phyloP scores from a whole-genome alignment of 2,113 vertebrate species.

The Andinoacara biseriatus region DNA sequence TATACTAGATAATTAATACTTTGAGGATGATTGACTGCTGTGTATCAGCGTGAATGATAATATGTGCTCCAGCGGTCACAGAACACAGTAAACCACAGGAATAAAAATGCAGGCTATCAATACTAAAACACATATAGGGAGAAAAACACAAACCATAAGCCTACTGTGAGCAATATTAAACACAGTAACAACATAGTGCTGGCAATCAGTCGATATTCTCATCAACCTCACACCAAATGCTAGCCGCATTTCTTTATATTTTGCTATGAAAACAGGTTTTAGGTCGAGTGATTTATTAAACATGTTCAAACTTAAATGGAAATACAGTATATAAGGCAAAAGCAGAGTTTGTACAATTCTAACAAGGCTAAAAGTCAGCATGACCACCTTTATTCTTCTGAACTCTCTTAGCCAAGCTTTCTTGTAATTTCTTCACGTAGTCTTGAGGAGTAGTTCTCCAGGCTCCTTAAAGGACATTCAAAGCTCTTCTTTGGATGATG shows the following conservation, averaged over 20 bases:
- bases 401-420: background rate
- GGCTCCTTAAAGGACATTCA: background rate
- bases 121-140: background rate
- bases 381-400: background rate
- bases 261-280: background rate
- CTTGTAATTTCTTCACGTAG: background rate
- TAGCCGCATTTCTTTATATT: background rate
- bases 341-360: fast-evolving
- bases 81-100: background rate
- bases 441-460: background rate
- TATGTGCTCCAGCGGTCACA: fast-evolving
- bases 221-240: background rate
- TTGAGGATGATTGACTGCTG: background rate
- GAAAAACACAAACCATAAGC: background rate
- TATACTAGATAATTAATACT: background rate
- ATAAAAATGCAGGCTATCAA: background rate
- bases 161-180: background rate
- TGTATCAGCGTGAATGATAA: background rate
- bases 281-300: background rate
- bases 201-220: background rate
- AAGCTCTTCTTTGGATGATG: background rate
- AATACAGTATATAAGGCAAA: background rate
- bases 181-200: background rate
- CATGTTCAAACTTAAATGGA: fast-evolving
- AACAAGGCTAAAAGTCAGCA: background rate